These are phyloP conservation scores for Pristionchus fissidentatus DNA, from an alignment of 2,888 invertebrate species.

Conservation along the genomic window DNA sequence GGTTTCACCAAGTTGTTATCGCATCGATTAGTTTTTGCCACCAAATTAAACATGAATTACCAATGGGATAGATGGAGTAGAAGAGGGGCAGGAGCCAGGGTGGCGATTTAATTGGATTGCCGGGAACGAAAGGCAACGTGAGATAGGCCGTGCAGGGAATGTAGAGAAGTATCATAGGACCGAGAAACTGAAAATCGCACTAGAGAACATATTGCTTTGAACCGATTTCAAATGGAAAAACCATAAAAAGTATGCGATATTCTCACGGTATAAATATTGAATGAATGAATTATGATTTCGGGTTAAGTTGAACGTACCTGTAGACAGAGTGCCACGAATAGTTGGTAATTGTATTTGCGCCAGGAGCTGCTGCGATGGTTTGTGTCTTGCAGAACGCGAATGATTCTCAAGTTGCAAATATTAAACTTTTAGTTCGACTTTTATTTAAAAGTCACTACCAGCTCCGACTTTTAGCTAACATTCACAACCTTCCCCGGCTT, in stretches of 20 bases:
- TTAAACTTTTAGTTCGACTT: background rate
- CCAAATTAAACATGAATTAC: background rate
- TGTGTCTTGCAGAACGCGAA: background rate
- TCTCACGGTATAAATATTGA: background rate
- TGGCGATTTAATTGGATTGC: background rate
- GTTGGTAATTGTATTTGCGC: background rate
- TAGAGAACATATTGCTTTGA: background rate
- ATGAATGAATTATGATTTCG: background rate
- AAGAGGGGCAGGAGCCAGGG: conserved; percentile 9
- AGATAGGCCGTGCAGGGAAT: background rate
- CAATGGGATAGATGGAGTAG: conserved; percentile 22
- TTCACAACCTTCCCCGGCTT: no score
- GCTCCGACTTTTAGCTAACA: no score
- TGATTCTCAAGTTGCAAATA: background rate
- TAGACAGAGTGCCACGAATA: background rate
- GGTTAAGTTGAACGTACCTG: background rate
- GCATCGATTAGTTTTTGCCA: background rate
- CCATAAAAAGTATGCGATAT: background rate
- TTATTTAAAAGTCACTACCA: no score
- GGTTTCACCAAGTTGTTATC: background rate
- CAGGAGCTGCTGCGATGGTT: background rate
- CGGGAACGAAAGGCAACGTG: background rate
- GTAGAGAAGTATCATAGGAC: background rate
- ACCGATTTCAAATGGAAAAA: background rate
- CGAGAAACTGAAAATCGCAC: background rate